phyloP scores from a whole-genome alignment of 2,888 invertebrate species.

The Spodoptera exigua region DNA sequence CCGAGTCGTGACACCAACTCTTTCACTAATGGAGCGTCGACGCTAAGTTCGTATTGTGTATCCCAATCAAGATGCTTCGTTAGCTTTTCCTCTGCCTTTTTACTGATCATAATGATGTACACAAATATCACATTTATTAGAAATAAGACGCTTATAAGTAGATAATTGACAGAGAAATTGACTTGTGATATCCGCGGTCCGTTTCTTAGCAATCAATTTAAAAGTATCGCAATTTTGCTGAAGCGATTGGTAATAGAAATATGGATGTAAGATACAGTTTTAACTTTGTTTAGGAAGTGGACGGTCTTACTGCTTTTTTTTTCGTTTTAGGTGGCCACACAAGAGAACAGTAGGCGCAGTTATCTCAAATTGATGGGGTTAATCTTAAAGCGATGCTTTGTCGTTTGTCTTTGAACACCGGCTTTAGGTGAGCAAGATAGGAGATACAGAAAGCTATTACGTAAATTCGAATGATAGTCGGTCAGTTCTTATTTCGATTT shows the following conservation, averaged over 20 bases:
- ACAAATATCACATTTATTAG: conserved; percentile 48
- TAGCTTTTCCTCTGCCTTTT: conserved; percentile 75
- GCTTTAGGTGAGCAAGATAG: conserved; percentile 71
- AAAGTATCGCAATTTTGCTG: conserved; percentile 13
- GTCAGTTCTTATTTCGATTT: conserved; percentile 47
- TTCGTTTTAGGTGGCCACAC: conserved; percentile 75
- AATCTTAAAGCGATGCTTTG: conserved; percentile 82
- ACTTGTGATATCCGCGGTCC: conserved; percentile 5
- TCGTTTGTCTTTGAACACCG: conserved; percentile 75
- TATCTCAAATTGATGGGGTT: conserved; percentile 83
- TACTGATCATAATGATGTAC: conserved; percentile 72
- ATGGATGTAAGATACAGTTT: conserved; percentile 15
- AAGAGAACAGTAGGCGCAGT: conserved; percentile 74
- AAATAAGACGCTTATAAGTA: conserved; percentile 25
- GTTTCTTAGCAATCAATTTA: conserved; percentile 10
- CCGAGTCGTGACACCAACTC: conserved; percentile 86
- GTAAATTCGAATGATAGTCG: conserved; percentile 55
- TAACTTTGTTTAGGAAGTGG: conserved; percentile 43
- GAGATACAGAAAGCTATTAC: conserved; percentile 67
- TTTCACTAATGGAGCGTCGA: conserved; percentile 84
- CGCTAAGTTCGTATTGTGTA: conserved; percentile 79
- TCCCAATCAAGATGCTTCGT: conserved; percentile 85
- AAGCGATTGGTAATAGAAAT: conserved; percentile 6
- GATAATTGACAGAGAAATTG: conserved; percentile 23
- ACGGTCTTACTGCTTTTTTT: conserved; percentile 50